phyloP scores from a whole-genome alignment of 2,888 invertebrate species.

The Lasioglossum leucozonium region DNA sequence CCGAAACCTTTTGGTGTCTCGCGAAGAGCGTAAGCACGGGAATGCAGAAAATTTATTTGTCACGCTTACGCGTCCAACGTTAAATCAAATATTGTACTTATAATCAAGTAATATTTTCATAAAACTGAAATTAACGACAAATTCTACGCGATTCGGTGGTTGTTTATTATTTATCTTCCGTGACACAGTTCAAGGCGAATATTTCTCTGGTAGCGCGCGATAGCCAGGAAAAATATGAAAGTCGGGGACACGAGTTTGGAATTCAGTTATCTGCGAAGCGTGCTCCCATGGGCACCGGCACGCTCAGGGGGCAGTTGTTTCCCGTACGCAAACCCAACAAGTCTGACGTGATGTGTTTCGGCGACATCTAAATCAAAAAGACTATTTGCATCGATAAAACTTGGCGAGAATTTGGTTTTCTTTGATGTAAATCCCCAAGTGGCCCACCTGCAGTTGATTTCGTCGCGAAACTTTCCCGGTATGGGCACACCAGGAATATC shows the following conservation, averaged over 20 bases:
- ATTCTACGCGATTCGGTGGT: neutral
- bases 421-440: slow-evolving; percentile 62
- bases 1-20: neutral
- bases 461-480: slow-evolving; percentile 38
- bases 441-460: slow-evolving; percentile 49
- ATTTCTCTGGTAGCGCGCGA: slow-evolving; percentile 44
- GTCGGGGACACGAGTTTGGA: slow-evolving; percentile 59
- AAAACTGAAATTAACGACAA: neutral
- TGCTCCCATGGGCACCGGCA: slow-evolving; percentile 49
- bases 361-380: slow-evolving; percentile 70
- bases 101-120: neutral
- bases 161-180: slow-evolving; percentile 27
- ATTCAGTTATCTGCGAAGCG: slow-evolving; percentile 66
- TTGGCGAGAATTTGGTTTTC: slow-evolving; percentile 64
- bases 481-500: slow-evolving; percentile 38
- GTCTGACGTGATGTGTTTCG: slow-evolving; percentile 59
- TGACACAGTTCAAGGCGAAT: slow-evolving; percentile 40
- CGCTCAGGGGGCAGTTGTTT: slow-evolving; percentile 65
- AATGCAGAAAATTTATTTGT: neutral
- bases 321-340: slow-evolving; percentile 24
- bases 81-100: neutral
- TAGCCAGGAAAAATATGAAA: slow-evolving; percentile 62
- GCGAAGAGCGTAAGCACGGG: neutral
- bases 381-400: slow-evolving; percentile 75
- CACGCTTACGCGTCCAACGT: neutral